Percentiles rank a stretch among this genome's conserved stretches.
Conservation (phyloP, 2,113 vertebrate species). For the Sapayoa aenigma region DNA sequence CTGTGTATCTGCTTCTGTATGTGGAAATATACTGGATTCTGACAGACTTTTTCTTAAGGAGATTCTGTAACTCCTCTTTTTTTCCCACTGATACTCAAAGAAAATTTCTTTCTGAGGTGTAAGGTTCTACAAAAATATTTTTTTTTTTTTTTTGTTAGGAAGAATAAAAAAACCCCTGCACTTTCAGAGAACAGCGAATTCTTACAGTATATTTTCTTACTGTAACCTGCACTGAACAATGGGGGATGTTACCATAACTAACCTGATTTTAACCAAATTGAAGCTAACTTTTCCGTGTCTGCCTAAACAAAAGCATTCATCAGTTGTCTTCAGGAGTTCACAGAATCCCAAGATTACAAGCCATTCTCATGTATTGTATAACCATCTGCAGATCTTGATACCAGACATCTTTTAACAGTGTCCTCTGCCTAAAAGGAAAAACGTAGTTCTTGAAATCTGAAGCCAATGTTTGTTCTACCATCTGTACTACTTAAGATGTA, state of each 20-base stretch:
- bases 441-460: background rate
- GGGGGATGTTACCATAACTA: background rate
- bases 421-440: background rate
- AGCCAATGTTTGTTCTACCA: background rate
- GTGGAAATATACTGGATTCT: background rate
- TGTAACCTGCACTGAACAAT: background rate
- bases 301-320: background rate
- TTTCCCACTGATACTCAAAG: background rate
- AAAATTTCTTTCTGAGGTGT: background rate
- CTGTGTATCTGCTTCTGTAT: background rate
- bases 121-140: background rate
- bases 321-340: background rate
- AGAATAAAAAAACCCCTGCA: background rate
- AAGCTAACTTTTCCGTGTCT: background rate
- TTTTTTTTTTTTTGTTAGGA: background rate
- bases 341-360: background rate
- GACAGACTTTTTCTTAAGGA: background rate
- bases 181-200: background rate
- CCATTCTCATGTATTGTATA: background rate
- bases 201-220: background rate
- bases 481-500: background rate
- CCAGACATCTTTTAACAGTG: background rate
- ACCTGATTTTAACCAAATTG: background rate
- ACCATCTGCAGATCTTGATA: background rate
- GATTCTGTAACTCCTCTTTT: background rate